Evolutionary conservation across 2,797 vertebrate species (phyloP), one percentile per base, ranked within the genome.

Genomic region (Macropodus opercularis): DNA sequence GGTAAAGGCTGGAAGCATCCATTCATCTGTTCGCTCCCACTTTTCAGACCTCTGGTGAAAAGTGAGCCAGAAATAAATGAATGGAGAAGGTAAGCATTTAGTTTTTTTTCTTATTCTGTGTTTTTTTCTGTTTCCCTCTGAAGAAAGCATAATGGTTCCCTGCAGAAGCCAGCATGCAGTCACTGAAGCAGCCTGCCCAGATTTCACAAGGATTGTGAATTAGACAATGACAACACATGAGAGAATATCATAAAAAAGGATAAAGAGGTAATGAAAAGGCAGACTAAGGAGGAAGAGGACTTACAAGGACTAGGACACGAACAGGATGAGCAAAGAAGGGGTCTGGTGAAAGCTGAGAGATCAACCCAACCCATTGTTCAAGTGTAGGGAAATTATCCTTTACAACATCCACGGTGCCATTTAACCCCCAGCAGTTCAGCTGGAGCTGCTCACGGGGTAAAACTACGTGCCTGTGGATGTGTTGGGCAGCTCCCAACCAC

Each of bases 181-280:
- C 49, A 83, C 73, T 65, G 72, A 77, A 84, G n/a, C n/a, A n/a
- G n/a, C n/a, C n/a, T n/a, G n/a, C n/a, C n/a, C n/a, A n/a, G n/a
- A 86, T 73, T 84, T 81, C 66, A 36, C 47, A 61, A 74, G 78
- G 84, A 84, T 75, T 80, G 75, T 42, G 69, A 84, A 87, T 85
- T n/a, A n/a, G n/a, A 79, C 81, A 74, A 80, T 79, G 74, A 80
- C 86, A 83, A 69, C 66, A 82, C 72, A 81, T 85, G 83, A 85
- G 69, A 80, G 83, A 86, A 85, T 83, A 83, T 84, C 81, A 86
- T 84, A 43, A 72, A 77, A 63, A 71, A 53, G 67, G 64, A 82
- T 55, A 77, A 72, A 83, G 66, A 86, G 85, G 83, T 82, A 72
- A 83, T 72, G 84, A 77, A 80, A 81, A 69, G 68, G 79, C 72